phyloP scores from a whole-genome alignment of 2,113 vertebrate genomes.

The Progne subis region DNA sequence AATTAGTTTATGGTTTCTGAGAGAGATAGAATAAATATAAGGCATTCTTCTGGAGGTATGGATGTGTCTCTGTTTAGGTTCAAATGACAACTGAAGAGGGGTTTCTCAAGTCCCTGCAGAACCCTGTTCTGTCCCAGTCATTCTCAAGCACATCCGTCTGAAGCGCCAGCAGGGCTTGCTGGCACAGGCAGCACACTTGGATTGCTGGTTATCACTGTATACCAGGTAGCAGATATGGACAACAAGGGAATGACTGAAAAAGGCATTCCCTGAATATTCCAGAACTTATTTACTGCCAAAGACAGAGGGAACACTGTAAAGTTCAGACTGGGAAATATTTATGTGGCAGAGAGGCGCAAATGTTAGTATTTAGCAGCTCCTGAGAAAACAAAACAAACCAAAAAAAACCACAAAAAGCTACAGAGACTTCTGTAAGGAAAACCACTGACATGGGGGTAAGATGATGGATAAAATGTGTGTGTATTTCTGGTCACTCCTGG shows the following conservation, averaged over 20 bases:
- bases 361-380: background rate
- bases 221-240: constrained; percentile 33
- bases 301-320: background rate
- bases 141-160: background rate
- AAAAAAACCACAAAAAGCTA: background rate
- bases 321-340: background rate
- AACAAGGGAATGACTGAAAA: constrained; percentile 18
- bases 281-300: constrained; percentile 15
- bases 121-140: background rate
- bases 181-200: background rate
- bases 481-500: background rate
- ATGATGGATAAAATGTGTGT: background rate
- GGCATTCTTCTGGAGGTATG: background rate
- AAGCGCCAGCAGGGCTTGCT: background rate
- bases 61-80: background rate
- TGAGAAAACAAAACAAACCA: background rate
- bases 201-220: constrained; percentile 15
- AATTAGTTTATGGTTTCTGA: background rate
- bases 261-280: background rate
- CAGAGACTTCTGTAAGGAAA: background rate
- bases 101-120: constrained; percentile 15
- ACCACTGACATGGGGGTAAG: background rate
- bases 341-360: background rate
- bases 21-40: background rate
- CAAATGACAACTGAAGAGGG: background rate